phyloP scores from a whole-genome alignment of 1,140 invertebrate genomes.

The Apis cerana region DNA sequence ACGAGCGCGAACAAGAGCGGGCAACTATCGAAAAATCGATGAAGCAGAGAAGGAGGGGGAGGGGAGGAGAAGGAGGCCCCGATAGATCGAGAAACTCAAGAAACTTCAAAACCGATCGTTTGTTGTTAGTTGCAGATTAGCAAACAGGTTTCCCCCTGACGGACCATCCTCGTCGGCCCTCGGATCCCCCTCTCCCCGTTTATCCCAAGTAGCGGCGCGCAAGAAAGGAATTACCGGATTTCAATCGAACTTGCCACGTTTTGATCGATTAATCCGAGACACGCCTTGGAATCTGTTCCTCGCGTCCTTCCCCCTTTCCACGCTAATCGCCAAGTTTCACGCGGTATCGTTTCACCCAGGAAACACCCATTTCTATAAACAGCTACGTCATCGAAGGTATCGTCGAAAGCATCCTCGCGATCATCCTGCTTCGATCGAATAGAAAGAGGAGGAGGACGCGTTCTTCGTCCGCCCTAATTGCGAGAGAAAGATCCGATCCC shows the following conservation, averaged over 20 bases:
- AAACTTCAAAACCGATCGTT: constrained; percentile 40
- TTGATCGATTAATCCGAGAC: constrained; percentile 21
- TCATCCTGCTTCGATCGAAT: too few species aligned
- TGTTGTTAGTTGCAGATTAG: constrained; percentile 43
- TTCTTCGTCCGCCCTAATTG: background rate
- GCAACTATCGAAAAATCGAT: constrained; percentile 46
- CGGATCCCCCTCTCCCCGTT: constrained; percentile 4
- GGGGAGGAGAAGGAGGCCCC: too few species aligned
- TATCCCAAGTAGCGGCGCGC: background rate
- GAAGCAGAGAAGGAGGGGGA: background rate
- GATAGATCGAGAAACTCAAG: constrained; percentile 3
- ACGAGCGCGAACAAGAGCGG: background rate
- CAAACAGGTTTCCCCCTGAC: constrained; percentile 47
- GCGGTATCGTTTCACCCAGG: background rate
- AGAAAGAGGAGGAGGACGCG: too few species aligned
- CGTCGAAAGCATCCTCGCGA: background rate
- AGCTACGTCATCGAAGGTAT: constrained; percentile 30
- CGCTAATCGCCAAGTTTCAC: background rate
- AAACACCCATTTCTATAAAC: constrained; percentile 41
- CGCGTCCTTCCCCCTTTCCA: background rate
- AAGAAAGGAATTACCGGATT: constrained; percentile 30
- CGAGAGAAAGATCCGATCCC: background rate
- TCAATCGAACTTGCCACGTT: constrained; percentile 22
- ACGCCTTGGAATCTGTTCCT: background rate
- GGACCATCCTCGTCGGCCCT: background rate